phyloP scores from a whole-genome alignment of 1,140 invertebrate genomes.

The Eumeta japonica region DNA sequence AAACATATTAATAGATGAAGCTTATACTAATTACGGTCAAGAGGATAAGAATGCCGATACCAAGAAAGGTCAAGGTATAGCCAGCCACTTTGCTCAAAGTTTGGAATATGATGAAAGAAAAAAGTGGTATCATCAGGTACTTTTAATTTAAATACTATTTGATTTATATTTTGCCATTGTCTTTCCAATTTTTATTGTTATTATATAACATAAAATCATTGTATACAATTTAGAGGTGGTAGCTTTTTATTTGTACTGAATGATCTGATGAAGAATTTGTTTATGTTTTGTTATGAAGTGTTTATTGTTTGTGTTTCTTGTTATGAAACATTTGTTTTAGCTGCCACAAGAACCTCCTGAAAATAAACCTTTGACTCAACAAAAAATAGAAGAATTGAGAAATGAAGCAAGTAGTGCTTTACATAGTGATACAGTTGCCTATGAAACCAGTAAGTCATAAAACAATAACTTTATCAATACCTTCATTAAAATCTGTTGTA shows the following conservation, averaged over 20 bases:
- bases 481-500: background rate
- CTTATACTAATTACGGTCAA: conserved; percentile 42
- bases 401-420: conserved; percentile 62
- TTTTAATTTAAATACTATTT: no score
- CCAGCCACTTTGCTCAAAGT: conserved; percentile 47
- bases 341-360: conserved; percentile 47
- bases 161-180: background rate
- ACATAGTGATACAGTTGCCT: conserved; percentile 62
- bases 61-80: conserved; percentile 46
- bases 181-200: conserved; percentile 3
- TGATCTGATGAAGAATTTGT: no score
- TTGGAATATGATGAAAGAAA: conserved; percentile 48
- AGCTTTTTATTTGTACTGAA: background rate
- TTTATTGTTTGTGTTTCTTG: no score
- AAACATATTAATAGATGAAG: conserved; percentile 49
- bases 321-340: conserved; percentile 31
- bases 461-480: background rate
- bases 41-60: conserved; percentile 42
- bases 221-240: background rate
- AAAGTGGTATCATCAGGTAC: conserved; percentile 54
- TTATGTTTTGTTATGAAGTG: no score
- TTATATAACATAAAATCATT: conserved; percentile 4
- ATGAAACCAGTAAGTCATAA: conserved; percentile 51
- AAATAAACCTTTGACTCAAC: conserved; percentile 38
- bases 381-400: conserved; percentile 57